phyloP scores from a whole-genome alignment of 2,113 vertebrate species.

The Orientallactaga bullata region DNA sequence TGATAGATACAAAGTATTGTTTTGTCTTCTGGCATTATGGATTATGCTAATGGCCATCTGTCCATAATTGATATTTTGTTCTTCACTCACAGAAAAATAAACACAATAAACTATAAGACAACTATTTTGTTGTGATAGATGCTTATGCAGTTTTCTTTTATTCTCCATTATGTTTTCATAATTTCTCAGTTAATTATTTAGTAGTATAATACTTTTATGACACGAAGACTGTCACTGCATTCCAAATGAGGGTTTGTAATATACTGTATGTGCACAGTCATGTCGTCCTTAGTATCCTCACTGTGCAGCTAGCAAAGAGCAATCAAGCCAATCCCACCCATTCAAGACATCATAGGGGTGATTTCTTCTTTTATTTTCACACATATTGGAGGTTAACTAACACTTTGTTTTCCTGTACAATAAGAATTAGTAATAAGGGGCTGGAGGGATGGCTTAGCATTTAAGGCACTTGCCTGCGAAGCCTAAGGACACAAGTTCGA shows the following conservation, averaged over 20 bases:
- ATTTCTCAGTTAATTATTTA: slow-evolving; percentile 79
- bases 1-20: slow-evolving; percentile 86
- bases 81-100: slow-evolving; percentile 81
- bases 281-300: slow-evolving; percentile 53
- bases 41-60: slow-evolving; percentile 89
- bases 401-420: slow-evolving; percentile 4
- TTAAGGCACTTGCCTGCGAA: too few species aligned
- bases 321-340: slow-evolving; percentile 37
- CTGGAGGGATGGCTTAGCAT: too few species aligned
- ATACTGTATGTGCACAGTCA: slow-evolving; percentile 15
- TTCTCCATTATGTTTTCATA: slow-evolving; percentile 73
- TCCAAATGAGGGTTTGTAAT: slow-evolving; percentile 65
- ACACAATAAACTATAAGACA: slow-evolving; percentile 78
- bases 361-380: slow-evolving; percentile 47
- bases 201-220: slow-evolving; percentile 67
- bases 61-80: slow-evolving; percentile 88
- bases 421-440: slow-evolving; percentile 53
- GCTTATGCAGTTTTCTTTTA: slow-evolving; percentile 81
- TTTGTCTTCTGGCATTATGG: slow-evolving; percentile 87
- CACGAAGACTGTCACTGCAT: slow-evolving; percentile 31
- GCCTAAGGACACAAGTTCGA: too few species aligned
- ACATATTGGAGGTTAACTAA: slow-evolving; percentile 25
- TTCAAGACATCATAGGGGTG: slow-evolving; percentile 27
- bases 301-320: slow-evolving; percentile 30
- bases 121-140: slow-evolving; percentile 84